phyloP scores from a whole-genome alignment of 92 coral and sea anemone genomes.

The Montipora capitata region DNA sequence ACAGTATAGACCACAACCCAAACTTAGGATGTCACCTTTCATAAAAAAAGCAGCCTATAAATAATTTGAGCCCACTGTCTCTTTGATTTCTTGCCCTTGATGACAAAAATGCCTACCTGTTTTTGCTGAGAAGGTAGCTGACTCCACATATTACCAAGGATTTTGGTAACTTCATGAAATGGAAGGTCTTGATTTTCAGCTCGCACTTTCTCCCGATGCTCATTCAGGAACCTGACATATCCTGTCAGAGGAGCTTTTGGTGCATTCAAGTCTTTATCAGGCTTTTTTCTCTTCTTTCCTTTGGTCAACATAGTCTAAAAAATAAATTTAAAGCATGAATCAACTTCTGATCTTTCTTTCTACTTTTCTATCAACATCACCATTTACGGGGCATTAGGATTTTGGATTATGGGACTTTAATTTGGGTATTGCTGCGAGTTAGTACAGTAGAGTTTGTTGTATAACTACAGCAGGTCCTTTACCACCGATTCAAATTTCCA shows the following conservation, averaged over 20 bases:
- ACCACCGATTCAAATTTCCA: no score
- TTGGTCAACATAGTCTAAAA: constrained; percentile 75
- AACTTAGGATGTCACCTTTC: background rate
- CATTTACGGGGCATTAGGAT: no score
- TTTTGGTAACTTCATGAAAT: constrained; percentile 98
- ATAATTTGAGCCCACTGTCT: no score
- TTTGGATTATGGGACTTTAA: no score
- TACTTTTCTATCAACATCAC: no score
- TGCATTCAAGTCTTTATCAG: constrained; percentile 94
- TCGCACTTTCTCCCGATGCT: constrained; percentile 94
- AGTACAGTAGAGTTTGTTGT: no score
- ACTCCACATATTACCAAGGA: constrained; percentile 99
- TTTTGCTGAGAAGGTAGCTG: constrained; percentile 94
- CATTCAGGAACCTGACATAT: constrained; percentile 96
- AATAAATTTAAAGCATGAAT: background rate
- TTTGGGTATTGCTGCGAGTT: no score
- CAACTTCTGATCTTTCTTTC: background rate
- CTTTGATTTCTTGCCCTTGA: no score
- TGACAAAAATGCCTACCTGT: constrained; percentile 64
- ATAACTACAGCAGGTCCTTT: no score
- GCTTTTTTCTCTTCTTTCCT: constrained; percentile 96
- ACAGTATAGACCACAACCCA: no score
- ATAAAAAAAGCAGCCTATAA: no score
- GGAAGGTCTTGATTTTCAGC: constrained; percentile 97
- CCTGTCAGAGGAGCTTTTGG: constrained; percentile 99